Evolutionary conservation across 2,888 invertebrate species (phyloP).

Genomic region (Polymixis lichenea): DNA sequence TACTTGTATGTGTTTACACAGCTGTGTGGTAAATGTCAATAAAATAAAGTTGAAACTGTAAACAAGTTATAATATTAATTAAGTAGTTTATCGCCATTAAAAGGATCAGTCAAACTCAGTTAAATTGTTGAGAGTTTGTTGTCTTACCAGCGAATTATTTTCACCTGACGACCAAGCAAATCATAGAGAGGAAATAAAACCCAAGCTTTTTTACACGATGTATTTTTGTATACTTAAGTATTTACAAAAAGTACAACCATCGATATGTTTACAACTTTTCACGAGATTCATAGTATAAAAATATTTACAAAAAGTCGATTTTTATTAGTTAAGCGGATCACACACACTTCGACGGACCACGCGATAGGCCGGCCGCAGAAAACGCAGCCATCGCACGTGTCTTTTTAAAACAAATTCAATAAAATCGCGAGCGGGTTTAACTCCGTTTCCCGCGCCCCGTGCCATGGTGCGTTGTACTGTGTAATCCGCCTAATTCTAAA

Average conservation of each 20-base stretch:
- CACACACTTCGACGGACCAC: no score
- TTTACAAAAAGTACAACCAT: slow-evolving; percentile 17
- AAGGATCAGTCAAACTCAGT: neutral
- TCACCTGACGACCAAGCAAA: no score
- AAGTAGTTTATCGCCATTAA: neutral
- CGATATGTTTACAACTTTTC: neutral
- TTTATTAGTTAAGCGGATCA: neutral
- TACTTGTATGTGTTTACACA: neutral
- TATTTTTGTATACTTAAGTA: slow-evolving; percentile 7
- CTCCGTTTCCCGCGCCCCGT: no score
- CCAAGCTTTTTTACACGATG: neutral
- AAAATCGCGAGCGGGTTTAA: no score
- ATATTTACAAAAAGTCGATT: slow-evolving; percentile 48
- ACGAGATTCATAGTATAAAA: slow-evolving; percentile 35
- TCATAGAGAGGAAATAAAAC: slow-evolving; percentile 13
- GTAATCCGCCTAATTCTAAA: no score
- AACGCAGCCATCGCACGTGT: no score
- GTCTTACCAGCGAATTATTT: neutral
- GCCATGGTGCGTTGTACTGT: no score
- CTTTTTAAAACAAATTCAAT: no score
- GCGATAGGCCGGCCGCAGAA: no score
- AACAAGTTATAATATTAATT: slow-evolving; percentile 6
- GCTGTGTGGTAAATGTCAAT: neutral
- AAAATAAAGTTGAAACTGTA: neutral
- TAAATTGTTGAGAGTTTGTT: neutral